Evolutionary conservation across 1,140 invertebrate species (phyloP).

Genomic region (Aporrectodea caliginosa): DNA sequence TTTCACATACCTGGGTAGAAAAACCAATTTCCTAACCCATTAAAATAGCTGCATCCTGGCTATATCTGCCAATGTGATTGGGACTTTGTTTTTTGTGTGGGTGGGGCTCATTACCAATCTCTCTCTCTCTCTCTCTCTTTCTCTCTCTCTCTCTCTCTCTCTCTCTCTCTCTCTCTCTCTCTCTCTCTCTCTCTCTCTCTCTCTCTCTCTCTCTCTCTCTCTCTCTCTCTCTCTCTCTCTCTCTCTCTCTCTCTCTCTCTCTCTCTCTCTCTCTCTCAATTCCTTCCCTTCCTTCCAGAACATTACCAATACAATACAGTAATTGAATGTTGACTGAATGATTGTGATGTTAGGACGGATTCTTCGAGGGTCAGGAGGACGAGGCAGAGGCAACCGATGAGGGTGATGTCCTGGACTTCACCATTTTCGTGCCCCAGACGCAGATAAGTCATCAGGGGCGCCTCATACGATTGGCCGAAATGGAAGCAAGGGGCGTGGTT

Average conservation of each 20-base stretch:
- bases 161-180: background rate
- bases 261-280: background rate
- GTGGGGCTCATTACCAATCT: background rate
- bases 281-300: background rate
- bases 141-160: constrained; percentile 1
- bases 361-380: background rate
- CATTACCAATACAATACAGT: no score
- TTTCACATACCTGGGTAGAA: no score
- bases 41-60: no score
- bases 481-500: background rate
- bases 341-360: background rate
- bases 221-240: background rate
- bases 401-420: background rate
- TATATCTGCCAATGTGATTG: no score
- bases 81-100: no score
- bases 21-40: no score
- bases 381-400: background rate
- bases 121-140: background rate
- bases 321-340: no score
- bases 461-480: background rate
- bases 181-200: background rate
- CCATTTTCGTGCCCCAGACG: background rate
- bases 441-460: background rate
- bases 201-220: background rate
- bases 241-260: background rate